Evolutionary conservation across 2,113 vertebrate genomes (phyloP), one percentile per base, ranked within the genome.

Genomic region (Sinocyclocheilus anshuiensis): DNA sequence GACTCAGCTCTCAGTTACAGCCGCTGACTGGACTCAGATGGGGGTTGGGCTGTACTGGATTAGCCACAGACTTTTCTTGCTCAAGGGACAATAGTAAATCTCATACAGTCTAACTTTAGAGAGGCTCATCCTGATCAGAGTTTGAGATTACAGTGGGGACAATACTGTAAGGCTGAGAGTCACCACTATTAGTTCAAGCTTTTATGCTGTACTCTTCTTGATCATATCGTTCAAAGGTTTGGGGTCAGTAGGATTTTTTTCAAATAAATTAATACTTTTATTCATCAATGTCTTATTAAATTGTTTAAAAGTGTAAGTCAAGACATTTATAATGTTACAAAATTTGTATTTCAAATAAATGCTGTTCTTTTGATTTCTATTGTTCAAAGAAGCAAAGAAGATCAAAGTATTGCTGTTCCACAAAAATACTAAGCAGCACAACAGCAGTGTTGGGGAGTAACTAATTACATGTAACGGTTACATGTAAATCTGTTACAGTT

Each of bases 51-150:
- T 50, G 24, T 29, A 39, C 24, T 45, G 86, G 76, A 80, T 84
- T 84, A 87, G 63, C 33, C 63, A 57, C 5, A 39, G 67, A 75
- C 55, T 48, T 61, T 84, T 84, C 57, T 45, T 63, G 24, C 55
- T 48, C 45, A 26, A n/a, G 74, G 74, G 45, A 53, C 45, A 50
- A 48, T 86, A 29, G 69, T 77, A 69, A 33, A 77, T 42, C 77
- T 74, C 36, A 77, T 74, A 67, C 12, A 55, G 76, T 29, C 69
- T 74, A 85, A 82, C 59, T 77, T 85, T 81, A 76, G 77, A 85
- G 77, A 81, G 77, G 78, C 77, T 81, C 26, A 76, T 74, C 71
- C 77, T 85, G n/a, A 75, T 76, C n/a, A 65, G 26, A 81, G 22
- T 11, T 18, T 69, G 55, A 55, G 77, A 88, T 88, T 82, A 85